Evolutionary conservation across 2,797 vertebrate genomes (phyloP).

Genomic region (Centroberyx gerrardi): DNA sequence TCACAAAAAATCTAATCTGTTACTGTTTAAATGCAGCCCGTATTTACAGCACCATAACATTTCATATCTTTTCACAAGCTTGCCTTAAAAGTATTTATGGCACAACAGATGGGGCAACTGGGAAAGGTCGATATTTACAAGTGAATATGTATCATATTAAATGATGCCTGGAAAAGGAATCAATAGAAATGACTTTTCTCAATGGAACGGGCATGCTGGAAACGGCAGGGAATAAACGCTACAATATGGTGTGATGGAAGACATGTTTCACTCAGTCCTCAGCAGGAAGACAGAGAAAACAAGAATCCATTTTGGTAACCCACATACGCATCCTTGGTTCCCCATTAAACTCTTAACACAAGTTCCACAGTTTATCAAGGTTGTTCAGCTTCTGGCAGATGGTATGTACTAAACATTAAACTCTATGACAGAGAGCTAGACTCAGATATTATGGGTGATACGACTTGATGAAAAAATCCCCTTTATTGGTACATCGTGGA

Average conservation of each 20-base stretch:
- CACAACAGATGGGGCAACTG: slow-evolving; percentile 46
- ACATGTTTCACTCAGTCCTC: neutral
- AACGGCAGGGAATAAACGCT: slow-evolving; percentile 25
- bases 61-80: slow-evolving; percentile 52
- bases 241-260: neutral
- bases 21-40: slow-evolving; percentile 37
- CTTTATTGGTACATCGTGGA: neutral
- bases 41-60: slow-evolving; percentile 59
- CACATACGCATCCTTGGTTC: neutral
- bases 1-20: neutral
- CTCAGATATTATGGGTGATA: neutral
- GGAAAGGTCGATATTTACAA: slow-evolving; percentile 77
- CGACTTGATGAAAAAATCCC: neutral
- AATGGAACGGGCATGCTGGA: slow-evolving; percentile 62
- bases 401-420: neutral
- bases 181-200: slow-evolving; percentile 76
- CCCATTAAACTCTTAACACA: neutral
- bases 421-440: too few species aligned
- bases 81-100: slow-evolving; percentile 72
- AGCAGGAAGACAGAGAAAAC: slow-evolving; percentile 3
- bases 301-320: neutral
- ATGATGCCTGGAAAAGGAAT: slow-evolving; percentile 79
- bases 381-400: neutral
- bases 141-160: slow-evolving; percentile 79
- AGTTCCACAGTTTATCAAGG: too few species aligned